phyloP scores from a whole-genome alignment of 2,888 invertebrate species.

The Agrochola lychnidis region DNA sequence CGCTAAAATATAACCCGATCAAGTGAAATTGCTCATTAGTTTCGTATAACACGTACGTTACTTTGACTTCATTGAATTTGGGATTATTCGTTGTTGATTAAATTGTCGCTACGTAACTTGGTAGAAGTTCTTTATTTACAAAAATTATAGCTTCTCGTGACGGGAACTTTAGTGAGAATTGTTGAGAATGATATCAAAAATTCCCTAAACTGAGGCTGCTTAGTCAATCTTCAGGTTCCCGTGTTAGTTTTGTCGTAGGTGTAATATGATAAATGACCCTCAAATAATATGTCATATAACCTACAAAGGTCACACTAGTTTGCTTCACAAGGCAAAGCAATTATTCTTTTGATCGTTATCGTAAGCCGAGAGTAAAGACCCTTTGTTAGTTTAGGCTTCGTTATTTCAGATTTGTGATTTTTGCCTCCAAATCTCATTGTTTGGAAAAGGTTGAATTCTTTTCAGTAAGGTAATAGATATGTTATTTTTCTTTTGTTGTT shows the following conservation, averaged over 20 bases:
- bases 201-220: not conserved
- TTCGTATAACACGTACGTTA: too few species aligned
- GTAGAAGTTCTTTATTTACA: too few species aligned
- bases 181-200: too few species aligned
- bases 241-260: not conserved
- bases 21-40: too few species aligned
- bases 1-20: too few species aligned
- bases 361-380: conserved; percentile 45
- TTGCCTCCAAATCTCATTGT: conserved; percentile 46
- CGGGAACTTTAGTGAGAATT: too few species aligned
- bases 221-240: not conserved
- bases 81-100: too few species aligned
- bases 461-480: conserved; percentile 32
- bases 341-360: conserved; percentile 61
- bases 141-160: too few species aligned
- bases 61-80: too few species aligned
- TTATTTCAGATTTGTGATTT: conserved; percentile 60
- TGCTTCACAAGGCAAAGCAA: conserved; percentile 44
- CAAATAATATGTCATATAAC: conserved; percentile 12
- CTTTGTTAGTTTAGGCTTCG: conserved; percentile 61
- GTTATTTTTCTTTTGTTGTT: conserved; percentile 36
- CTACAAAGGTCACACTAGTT: conserved; percentile 37
- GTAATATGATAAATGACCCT: conserved; percentile 32
- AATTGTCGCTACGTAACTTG: too few species aligned
- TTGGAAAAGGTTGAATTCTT: conserved; percentile 37